phyloP scores from a whole-genome alignment of 2,113 vertebrate genomes.

The Vulpes vulpes region DNA sequence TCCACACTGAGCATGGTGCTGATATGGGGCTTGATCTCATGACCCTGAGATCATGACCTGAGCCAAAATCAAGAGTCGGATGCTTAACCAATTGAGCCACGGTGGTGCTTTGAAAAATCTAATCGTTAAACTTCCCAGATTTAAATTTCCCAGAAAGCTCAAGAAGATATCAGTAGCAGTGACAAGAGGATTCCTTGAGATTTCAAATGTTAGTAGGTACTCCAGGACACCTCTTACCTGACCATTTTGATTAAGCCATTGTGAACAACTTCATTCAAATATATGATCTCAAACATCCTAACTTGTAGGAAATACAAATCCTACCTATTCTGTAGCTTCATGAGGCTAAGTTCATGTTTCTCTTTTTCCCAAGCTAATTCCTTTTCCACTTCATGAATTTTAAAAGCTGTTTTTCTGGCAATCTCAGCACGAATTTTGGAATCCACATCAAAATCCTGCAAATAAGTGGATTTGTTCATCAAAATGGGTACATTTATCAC shows the following conservation, averaged over 20 bases:
- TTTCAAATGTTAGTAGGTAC: background rate
- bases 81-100: background rate
- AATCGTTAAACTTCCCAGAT: background rate
- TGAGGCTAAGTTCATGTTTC: constrained; percentile 87
- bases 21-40: background rate
- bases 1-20: background rate
- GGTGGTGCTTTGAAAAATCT: background rate
- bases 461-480: constrained; percentile 39
- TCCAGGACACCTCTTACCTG: background rate
- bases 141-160: background rate
- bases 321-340: constrained; percentile 92
- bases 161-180: background rate
- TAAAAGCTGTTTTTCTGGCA: constrained; percentile 85
- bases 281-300: background rate
- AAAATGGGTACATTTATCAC: constrained; percentile 9
- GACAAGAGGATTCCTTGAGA: background rate
- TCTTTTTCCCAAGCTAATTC: constrained; percentile 94
- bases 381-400: constrained; percentile 88
- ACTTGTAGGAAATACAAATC: background rate
- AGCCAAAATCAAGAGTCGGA: background rate
- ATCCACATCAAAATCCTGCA: constrained; percentile 92
- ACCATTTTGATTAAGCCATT: background rate
- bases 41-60: background rate
- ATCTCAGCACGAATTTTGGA: constrained; percentile 88
- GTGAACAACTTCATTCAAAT: background rate